Evolutionary conservation across 2,113 vertebrate species (phyloP), one percentile per base, ranked within the genome.

Genomic region (Jaculus jaculus): DNA sequence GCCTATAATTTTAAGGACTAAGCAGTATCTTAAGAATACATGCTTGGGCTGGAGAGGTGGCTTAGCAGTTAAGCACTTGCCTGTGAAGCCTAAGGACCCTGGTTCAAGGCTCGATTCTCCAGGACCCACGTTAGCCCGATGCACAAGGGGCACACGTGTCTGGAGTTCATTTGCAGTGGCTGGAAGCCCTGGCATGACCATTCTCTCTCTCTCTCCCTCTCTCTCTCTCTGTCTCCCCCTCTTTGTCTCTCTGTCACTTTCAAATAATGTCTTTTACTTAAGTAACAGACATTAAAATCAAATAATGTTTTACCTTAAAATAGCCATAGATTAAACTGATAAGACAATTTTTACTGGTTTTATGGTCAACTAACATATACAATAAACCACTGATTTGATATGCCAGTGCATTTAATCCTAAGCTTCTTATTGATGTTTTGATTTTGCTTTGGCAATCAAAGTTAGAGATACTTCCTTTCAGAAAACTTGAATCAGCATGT

Each of bases 361-460:
- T 77, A 69, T 39, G 15, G 0, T 24, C 7, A 73, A 18, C 7
- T 11, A 34, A 84, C 86, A 21, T 18, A 39, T 13, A 69, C 23
- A 54, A 54, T 65, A 18, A 66, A 93, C 84, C 4, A 30, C 16
- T 69, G 23, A 28, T 72, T 72, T 87, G 72, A 80, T 68, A 90
- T 12, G 28, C 34, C 51, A 85, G 7, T 42, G 4, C 39, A 89
- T 42, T 92, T 89, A 84, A 89, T 30, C 10, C 23, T 81, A 77
- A 63, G 3, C 10, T 92, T 90, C 72, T 47, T 58, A 86, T 37
- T 51, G 23, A 93, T 68, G 39, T 60, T 90, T 77, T 8, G 68
- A 60, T 81, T 95, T 89, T 58, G n/a, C n/a, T 95, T 92, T 92
- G 37, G 23, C 69, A 84, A 78, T 93, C 75, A 89, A 82, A 86